Percentiles rank a stretch among this genome's conserved stretches.
These are phyloP conservation scores for Dendrophyllia cribrosa DNA, from an alignment of 64 coral and sea anemone species.

Conservation along the genomic window DNA sequence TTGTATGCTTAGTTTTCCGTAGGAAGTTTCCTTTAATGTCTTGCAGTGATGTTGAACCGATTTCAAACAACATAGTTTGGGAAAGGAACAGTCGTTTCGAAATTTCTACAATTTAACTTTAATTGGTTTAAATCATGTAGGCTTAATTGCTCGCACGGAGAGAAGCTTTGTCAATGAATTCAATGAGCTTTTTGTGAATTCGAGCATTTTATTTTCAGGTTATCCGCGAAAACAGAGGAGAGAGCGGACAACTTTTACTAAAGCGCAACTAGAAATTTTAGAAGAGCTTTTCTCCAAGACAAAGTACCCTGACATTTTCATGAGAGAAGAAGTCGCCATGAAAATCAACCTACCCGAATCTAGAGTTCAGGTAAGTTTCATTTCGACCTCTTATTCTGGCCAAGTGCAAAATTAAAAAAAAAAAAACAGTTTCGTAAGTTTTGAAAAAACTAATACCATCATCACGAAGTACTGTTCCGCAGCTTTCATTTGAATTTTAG, in stretches of 20 bases:
- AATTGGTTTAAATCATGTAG: background rate
- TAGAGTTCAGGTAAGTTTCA: constrained; percentile 84
- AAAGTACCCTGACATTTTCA: constrained; percentile 97
- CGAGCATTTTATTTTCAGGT: constrained; percentile 57
- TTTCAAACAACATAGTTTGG: background rate
- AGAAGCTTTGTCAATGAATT: background rate
- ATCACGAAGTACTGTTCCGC: no score
- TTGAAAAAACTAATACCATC: no score
- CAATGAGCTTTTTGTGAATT: background rate
- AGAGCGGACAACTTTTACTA: constrained; percentile 95
- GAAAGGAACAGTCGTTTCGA: background rate
- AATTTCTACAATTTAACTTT: background rate
- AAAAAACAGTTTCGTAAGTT: no score
- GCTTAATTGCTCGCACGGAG: background rate
- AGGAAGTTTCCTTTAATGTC: background rate
- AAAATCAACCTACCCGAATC: constrained; percentile 98
- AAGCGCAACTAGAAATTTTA: constrained; percentile 96
- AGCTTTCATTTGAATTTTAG: no score
- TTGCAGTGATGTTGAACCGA: background rate
- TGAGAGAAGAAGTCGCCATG: constrained; percentile 98
- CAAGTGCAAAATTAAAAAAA: background rate
- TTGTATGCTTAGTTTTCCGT: background rate
- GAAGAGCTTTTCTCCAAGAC: constrained; percentile 97
- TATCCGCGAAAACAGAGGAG: constrained; percentile 94
- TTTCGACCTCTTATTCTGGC: background rate